Evolutionary conservation across 1,140 invertebrate genomes (phyloP).

Genomic region (Battus philenor): DNA sequence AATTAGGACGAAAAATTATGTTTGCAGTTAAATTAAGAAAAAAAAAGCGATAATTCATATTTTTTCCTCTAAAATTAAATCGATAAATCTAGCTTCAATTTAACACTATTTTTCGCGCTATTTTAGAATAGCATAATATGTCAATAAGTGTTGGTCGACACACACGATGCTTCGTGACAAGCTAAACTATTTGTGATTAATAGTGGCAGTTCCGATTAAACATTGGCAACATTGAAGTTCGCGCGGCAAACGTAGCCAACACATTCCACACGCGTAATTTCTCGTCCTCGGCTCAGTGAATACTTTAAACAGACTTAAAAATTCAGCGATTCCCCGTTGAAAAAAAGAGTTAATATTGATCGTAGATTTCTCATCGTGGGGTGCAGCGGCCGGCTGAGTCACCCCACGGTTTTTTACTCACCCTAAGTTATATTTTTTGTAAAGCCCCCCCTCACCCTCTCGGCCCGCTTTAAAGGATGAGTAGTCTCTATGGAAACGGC

Average conservation of each 20-base stretch:
- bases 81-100: too few species aligned
- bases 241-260: slow-evolving; percentile 21
- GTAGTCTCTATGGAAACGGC: slow-evolving; percentile 77
- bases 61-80: too few species aligned
- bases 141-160: too few species aligned
- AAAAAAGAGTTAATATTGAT: slow-evolving; percentile 79
- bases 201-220: slow-evolving; percentile 30
- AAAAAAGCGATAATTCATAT: too few species aligned
- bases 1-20: too few species aligned
- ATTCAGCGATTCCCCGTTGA: slow-evolving; percentile 68
- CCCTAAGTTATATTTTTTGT: slow-evolving; percentile 77
- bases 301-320: slow-evolving; percentile 63
- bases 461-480: slow-evolving; percentile 75
- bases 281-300: slow-evolving; percentile 11
- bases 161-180: too few species aligned
- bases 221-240: slow-evolving; percentile 18
- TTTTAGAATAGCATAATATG: too few species aligned
- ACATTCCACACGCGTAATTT: slow-evolving; percentile 36
- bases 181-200: slow-evolving; percentile 54
- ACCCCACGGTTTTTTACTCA: slow-evolving; percentile 77
- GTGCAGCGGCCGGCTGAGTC: slow-evolving; percentile 75
- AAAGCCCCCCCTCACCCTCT: slow-evolving; percentile 63
- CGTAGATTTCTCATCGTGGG: slow-evolving; percentile 75
- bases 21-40: too few species aligned
- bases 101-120: too few species aligned